Evolutionary conservation across 1,140 invertebrate genomes (phyloP), one percentile per base, ranked within the genome.

Genomic region (Brachionus manjavacas): DNA sequence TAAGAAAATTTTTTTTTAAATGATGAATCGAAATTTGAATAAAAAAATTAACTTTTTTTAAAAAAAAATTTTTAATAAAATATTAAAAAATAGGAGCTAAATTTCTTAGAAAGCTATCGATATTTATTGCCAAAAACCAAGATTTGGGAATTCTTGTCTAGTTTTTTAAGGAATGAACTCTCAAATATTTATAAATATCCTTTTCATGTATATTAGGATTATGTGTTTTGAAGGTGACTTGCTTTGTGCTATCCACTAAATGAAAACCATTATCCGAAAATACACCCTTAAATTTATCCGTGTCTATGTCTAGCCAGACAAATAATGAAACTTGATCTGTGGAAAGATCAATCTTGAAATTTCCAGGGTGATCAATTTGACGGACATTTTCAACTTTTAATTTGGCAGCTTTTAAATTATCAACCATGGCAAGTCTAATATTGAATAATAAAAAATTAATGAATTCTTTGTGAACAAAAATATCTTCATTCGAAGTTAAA

Each of bases 251-350:
- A 72, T 72, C 35, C 12, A 76, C 72, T 86, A 91, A 87, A 2
- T 90, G 86, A 85, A 93, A 93, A 4, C 93, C 93, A 89, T 93
- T 93, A 85, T 92, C 91, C 4, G 91, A 92, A 87, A 93, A 93
- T 76, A 87, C 87, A 3, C 92, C 92, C 46, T 80, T 74, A 14
- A 89, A 85, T 20, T 88, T 86, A 12, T 86, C 85, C 0, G 89
- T 86, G 20, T 66, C 35, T 16, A 55, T 46, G 84, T 93, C 92
- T 6, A 93, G 84, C 92, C 92, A 93, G 0, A 93, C 91, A 87
- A 93, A 94, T n/a, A 91, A 88, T 41, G 92, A 91, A 76, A 92
- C 89, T 9, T 87, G 87, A 66, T 90, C 85, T 8, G 91, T 90
- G 23, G 79, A 86, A 39, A 93, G 68, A 20, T 86, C 87, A 4